Conservation (phyloP, 2,888 invertebrate species). For the Octonoba sinensis region DNA sequence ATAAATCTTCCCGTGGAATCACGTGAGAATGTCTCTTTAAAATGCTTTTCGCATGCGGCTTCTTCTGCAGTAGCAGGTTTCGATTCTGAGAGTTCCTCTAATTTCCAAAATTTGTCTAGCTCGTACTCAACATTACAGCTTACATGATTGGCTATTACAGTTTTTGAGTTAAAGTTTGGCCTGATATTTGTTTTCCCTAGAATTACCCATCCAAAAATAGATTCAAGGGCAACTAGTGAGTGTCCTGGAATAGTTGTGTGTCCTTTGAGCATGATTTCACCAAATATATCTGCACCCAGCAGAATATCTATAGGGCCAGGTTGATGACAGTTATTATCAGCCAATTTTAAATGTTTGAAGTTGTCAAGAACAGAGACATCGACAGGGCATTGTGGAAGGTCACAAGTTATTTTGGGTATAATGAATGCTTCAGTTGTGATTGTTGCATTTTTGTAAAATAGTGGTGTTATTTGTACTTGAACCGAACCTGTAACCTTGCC, state of each 20-base stretch:
- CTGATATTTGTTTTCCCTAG: not conserved
- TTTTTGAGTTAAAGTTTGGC: not conserved
- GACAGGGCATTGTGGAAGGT: not conserved
- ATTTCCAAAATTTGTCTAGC: conserved; percentile 66
- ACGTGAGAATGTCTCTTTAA: conserved; percentile 63
- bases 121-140: conserved; percentile 1
- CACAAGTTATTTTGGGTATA: not conserved
- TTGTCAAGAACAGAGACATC: not conserved
- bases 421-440: not conserved
- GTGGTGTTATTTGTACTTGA: not conserved
- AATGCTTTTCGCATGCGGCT: conserved; percentile 66
- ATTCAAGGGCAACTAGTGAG: not conserved
- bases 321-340: not conserved
- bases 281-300: conserved; percentile 1
- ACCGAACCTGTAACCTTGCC: not conserved
- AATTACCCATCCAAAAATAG: conserved; percentile 18
- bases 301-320: conserved; percentile 8
- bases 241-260: conserved; percentile 1
- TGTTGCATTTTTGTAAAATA: not conserved
- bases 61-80: conserved; percentile 64
- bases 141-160: conserved; percentile 1
- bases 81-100: conserved; percentile 65
- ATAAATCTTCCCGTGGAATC: conserved; percentile 67
- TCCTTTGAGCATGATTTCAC: conserved; percentile 11
- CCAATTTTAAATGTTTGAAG: not conserved